These are phyloP conservation scores for Hylaeus anthracinus DNA, from an alignment of 1,140 invertebrate genomes.

Conservation along the genomic window DNA sequence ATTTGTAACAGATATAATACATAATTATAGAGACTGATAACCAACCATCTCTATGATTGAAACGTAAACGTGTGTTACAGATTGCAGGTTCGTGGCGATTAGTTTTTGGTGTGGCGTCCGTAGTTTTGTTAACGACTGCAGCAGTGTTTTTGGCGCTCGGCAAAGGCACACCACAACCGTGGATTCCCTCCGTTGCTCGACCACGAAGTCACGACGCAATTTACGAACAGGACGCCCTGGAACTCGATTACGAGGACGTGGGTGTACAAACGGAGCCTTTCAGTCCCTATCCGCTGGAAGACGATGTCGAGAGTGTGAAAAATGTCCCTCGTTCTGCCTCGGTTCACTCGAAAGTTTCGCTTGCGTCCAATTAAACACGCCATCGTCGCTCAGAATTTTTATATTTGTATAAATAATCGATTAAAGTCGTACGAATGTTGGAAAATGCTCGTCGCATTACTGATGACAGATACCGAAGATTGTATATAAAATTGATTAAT, in stretches of 20 bases:
- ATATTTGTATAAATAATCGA: background rate
- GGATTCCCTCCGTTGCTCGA: slow-evolving; percentile 79
- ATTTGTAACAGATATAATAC: too few relatives aligned
- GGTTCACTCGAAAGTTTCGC: slow-evolving; percentile 69
- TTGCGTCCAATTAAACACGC: slow-evolving; percentile 43
- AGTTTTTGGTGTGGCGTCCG: slow-evolving; percentile 82
- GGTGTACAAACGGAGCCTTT: slow-evolving; percentile 79
- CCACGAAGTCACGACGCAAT: slow-evolving; percentile 79
- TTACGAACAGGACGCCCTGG: slow-evolving; percentile 76
- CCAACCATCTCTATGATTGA: too few relatives aligned
- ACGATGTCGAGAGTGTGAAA: slow-evolving; percentile 67
- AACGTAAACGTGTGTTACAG: slow-evolving; percentile 60
- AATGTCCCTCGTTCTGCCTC: slow-evolving; percentile 71
- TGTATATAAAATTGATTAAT: background rate
- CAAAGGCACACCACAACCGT: slow-evolving; percentile 83
- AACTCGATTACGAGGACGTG: slow-evolving; percentile 79
- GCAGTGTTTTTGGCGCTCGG: slow-evolving; percentile 82
- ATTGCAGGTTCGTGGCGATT: slow-evolving; percentile 83
- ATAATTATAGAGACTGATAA: too few relatives aligned
- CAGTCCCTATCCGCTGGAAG: slow-evolving; percentile 68
- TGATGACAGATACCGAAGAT: background rate
- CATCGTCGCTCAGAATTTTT: background rate
- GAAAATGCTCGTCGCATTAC: background rate
- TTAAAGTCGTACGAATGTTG: background rate
- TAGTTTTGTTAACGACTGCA: slow-evolving; percentile 81